phyloP scores from a whole-genome alignment of 1,140 invertebrate species.

The Manduca sexta region DNA sequence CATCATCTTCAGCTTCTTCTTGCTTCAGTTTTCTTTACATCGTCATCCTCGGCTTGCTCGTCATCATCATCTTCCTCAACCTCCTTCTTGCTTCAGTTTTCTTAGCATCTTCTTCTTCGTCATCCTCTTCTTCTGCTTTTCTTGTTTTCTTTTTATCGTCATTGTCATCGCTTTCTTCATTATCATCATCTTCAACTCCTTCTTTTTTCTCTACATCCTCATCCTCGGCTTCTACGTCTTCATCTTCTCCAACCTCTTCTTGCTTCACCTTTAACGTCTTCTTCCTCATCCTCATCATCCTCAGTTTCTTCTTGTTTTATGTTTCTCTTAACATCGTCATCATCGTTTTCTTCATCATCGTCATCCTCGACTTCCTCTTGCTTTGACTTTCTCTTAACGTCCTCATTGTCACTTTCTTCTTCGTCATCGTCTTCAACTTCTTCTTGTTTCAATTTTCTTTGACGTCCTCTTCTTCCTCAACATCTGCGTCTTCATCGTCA shows the following conservation, averaged over 20 bases:
- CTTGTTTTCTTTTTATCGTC: constrained; percentile 7
- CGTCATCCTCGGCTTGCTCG: not conserved
- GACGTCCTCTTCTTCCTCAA: too few relatives aligned
- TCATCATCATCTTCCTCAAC: constrained; percentile 13
- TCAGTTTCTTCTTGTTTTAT: too few relatives aligned
- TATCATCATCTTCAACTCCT: constrained; percentile 14
- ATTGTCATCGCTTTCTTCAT: constrained; percentile 11
- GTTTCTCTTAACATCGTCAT: too few relatives aligned
- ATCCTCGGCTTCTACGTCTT: constrained; percentile 13
- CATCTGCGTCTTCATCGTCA: too few relatives aligned
- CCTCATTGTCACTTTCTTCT: constrained; percentile 1
- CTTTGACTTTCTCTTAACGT: constrained; percentile 5
- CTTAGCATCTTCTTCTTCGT: constrained; percentile 5
- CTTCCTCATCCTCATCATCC: too few relatives aligned
- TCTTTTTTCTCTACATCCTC: constrained; percentile 15
- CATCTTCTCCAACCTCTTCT: constrained; percentile 12
- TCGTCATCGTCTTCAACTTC: constrained; percentile 4
- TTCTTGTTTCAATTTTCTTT: constrained; percentile 6
- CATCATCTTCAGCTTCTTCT: constrained; percentile 9
- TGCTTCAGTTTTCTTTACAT: constrained; percentile 8
- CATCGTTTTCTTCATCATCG: constrained; percentile 7
- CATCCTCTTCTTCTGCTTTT: constrained; percentile 8
- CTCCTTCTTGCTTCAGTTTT: constrained; percentile 9
- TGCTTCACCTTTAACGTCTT: constrained; percentile 6
- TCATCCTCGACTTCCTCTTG: constrained; percentile 9